Conservation (phyloP, 2,797 vertebrate species). For the Anas capensis region DNA sequence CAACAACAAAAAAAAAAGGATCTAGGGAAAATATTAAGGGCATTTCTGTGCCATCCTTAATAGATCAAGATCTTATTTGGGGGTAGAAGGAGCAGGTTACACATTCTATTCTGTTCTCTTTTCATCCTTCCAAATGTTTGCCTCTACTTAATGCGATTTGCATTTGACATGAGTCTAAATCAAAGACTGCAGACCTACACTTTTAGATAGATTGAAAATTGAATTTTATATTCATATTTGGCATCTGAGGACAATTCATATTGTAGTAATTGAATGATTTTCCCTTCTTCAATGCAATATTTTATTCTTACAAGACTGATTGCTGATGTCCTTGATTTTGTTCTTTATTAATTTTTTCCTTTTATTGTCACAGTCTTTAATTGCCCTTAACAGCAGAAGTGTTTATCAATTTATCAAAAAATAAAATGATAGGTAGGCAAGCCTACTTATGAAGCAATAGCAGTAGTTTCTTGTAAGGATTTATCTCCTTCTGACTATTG, state of each 20-base stretch:
- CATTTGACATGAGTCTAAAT: conserved; percentile 21
- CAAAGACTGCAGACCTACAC: background rate
- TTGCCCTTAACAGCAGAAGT: background rate
- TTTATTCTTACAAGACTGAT: background rate
- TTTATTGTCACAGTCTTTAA: background rate
- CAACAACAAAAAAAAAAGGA: background rate
- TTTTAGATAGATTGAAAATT: conserved; percentile 47
- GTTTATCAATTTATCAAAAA: background rate
- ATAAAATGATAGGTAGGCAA: background rate
- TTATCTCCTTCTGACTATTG: background rate
- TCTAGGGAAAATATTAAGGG: background rate
- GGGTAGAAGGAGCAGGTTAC: background rate
- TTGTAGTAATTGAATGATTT: background rate
- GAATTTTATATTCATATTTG: conserved; percentile 28
- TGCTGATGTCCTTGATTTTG: background rate
- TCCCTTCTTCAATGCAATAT: conserved; percentile 15
- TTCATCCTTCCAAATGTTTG: background rate
- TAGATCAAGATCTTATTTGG: background rate
- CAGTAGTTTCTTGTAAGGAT: background rate
- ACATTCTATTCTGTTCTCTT: background rate
- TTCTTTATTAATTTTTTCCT: background rate
- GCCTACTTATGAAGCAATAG: background rate
- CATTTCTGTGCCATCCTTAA: background rate
- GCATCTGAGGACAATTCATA: background rate
- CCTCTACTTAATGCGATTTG: conserved; percentile 25